Conservation (phyloP, 1,140 invertebrate genomes). For the Drosophila kurseongensis region DNA sequence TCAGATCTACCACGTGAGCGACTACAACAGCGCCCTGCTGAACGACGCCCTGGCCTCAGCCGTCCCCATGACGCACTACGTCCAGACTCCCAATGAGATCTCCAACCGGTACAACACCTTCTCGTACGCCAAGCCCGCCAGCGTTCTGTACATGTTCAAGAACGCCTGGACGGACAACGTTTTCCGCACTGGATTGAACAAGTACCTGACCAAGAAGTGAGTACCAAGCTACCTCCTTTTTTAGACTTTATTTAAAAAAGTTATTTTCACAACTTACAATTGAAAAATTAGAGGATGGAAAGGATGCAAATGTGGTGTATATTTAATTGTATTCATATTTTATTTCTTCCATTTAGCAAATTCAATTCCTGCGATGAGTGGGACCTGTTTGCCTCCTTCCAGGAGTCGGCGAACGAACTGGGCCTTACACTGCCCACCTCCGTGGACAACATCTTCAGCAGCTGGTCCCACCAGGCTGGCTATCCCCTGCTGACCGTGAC, state of each 20-base stretch:
- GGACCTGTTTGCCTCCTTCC: slow-evolving; percentile 84
- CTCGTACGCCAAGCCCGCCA: slow-evolving; percentile 87
- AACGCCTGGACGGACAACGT: slow-evolving; percentile 93
- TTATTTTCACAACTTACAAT: no score
- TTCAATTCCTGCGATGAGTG: slow-evolving; percentile 84
- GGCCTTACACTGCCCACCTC: slow-evolving; percentile 28
- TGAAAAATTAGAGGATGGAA: no score
- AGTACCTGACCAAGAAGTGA: slow-evolving; percentile 89
- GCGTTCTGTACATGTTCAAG: slow-evolving; percentile 95
- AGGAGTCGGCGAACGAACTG: slow-evolving; percentile 78
- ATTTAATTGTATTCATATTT: background rate
- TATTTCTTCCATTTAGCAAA: slow-evolving; percentile 66
- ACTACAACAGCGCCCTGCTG: slow-evolving; percentile 65
- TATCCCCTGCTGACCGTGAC: slow-evolving; percentile 85
- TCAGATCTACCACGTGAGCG: slow-evolving; percentile 88
- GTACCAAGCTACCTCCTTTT: slow-evolving; percentile 10
- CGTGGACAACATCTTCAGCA: slow-evolving; percentile 82
- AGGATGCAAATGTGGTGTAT: no score
- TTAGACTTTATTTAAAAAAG: no score
- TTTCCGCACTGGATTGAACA: slow-evolving; percentile 92
- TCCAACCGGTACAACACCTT: slow-evolving; percentile 89
- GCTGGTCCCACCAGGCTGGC: slow-evolving; percentile 86
- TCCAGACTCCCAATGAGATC: slow-evolving; percentile 88
- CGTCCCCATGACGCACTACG: slow-evolving; percentile 89
- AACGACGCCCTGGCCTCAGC: slow-evolving; percentile 80